Percentiles rank a stretch among this genome's conserved stretches.
These are phyloP conservation scores for Lordiphosa collinella DNA, from an alignment of 1,140 invertebrate species.

Conservation along the genomic window DNA sequence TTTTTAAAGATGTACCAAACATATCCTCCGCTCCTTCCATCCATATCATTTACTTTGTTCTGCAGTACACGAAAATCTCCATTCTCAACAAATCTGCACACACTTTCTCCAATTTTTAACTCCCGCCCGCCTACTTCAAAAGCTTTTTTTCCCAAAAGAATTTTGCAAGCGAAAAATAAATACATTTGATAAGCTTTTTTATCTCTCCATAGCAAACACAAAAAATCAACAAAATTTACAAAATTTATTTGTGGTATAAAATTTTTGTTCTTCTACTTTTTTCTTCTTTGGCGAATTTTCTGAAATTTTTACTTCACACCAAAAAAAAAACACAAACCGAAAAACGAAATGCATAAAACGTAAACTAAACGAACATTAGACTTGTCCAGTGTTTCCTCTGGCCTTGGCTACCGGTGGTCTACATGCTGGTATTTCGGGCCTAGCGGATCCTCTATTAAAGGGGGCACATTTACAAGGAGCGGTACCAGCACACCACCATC, in stretches of 20 bases:
- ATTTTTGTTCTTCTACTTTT: constrained; percentile 74
- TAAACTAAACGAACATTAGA: constrained; percentile 55
- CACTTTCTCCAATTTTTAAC: constrained; percentile 23
- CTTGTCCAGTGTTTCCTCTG: constrained; percentile 80
- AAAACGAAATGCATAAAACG: constrained; percentile 18
- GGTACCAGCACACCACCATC: constrained; percentile 88
- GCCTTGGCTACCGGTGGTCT: constrained; percentile 79
- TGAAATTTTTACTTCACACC: constrained; percentile 18
- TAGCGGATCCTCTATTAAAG: constrained; percentile 87
- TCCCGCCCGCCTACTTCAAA: constrained; percentile 11
- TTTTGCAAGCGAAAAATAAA: constrained; percentile 37
- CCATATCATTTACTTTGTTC: constrained; percentile 34
- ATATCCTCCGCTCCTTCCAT: no score
- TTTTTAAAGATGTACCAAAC: background rate
- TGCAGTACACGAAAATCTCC: constrained; percentile 6
- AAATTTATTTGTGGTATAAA: constrained; percentile 63
- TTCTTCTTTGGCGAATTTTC: constrained; percentile 51
- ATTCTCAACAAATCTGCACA: background rate
- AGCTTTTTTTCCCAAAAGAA: constrained; percentile 21
- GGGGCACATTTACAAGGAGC: constrained; percentile 89
- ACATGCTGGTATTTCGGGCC: constrained; percentile 83
- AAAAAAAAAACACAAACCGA: constrained; percentile 14
- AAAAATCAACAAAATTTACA: constrained; percentile 48
- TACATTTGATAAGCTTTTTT: constrained; percentile 48
- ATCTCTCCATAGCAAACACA: constrained; percentile 46